Base-by-base conservation (phyloP, 1,140 invertebrate genomes). In the Chrysoperla carnea region DNA sequence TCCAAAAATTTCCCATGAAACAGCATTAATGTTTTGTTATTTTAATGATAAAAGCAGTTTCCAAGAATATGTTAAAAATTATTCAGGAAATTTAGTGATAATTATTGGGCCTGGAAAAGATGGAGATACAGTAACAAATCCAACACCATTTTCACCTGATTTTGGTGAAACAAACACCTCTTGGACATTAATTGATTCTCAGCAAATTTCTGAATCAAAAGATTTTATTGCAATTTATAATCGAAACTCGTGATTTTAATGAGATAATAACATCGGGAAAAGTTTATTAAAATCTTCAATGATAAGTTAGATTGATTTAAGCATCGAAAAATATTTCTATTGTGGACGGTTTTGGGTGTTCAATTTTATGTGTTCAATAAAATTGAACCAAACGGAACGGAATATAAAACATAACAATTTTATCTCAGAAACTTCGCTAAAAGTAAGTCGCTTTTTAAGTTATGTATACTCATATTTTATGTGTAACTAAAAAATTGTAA, bases 11-110 rank as follows among this genome's bases (percentile, higher is more conserved):
- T 44, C 48, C 1, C 43, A 38, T 8, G 48, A 61, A 36, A 48
- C 58, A 23, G 77, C 75, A 0, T 49, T 82, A 39, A 50, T 84
- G 17, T 84, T 84, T 53, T 84, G 79, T 51, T 84, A 84, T 51
- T 84, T 84, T 51, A 84, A 83, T 48, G 73, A 81, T 47, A 66
- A 69, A 1, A 29, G 42, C 6, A 76, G 76, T 12, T 84, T 84
- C 57, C 44, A 60, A 6, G 58, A 76, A 7, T 84, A 84, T 52
- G 53, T 83, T n/a, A 54, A 61, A 28, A 49, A 64, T 37, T 83
- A 70, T 53, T 52, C 54, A 4, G 81, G 80, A 1, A 61, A 60
- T 15, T 61, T 73, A 36, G 48, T 84, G 6, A 64, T 83, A 44
- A 72, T 84, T 9, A 78, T 83, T 48, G 81, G 81, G 5, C 78